phyloP scores from a whole-genome alignment of 2,797 vertebrate genomes.

The Aulostomus chinensis region DNA sequence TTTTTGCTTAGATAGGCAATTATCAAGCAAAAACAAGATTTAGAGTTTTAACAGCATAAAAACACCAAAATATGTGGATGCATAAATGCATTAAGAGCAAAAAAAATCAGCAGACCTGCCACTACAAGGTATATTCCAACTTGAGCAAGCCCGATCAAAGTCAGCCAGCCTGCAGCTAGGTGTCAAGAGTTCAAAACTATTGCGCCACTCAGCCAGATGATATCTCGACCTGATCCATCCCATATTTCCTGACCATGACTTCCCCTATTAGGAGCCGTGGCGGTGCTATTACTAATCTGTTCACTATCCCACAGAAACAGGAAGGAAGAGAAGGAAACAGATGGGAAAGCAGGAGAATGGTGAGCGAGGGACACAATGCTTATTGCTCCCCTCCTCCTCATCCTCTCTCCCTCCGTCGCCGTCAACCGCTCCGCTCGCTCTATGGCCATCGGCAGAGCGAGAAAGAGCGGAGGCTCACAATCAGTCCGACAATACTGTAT shows the following conservation, averaged over 20 bases:
- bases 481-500: constrained; percentile 82
- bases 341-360: constrained; percentile 81
- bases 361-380: constrained; percentile 71
- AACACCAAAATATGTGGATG: no score
- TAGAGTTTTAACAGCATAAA: no score
- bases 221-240: constrained; percentile 70
- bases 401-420: constrained; percentile 63
- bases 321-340: constrained; percentile 90
- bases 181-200: constrained; percentile 80
- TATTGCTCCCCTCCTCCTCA: constrained; percentile 64
- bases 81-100: no score
- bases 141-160: constrained; percentile 58
- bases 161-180: constrained; percentile 49
- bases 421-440: constrained; percentile 47
- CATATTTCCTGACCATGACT: constrained; percentile 67
- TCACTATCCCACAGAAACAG: constrained; percentile 80
- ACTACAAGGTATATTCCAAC: background rate
- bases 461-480: constrained; percentile 80
- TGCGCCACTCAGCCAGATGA: constrained; percentile 68
- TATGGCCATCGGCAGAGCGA: constrained; percentile 55
- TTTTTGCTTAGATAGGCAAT: no score
- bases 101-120: background rate
- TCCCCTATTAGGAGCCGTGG: constrained; percentile 68
- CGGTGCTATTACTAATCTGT: constrained; percentile 65
- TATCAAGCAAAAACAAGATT: no score